These are phyloP conservation scores for Gobio gobio DNA, from an alignment of 2,113 vertebrate genomes.

Conservation along the genomic window DNA sequence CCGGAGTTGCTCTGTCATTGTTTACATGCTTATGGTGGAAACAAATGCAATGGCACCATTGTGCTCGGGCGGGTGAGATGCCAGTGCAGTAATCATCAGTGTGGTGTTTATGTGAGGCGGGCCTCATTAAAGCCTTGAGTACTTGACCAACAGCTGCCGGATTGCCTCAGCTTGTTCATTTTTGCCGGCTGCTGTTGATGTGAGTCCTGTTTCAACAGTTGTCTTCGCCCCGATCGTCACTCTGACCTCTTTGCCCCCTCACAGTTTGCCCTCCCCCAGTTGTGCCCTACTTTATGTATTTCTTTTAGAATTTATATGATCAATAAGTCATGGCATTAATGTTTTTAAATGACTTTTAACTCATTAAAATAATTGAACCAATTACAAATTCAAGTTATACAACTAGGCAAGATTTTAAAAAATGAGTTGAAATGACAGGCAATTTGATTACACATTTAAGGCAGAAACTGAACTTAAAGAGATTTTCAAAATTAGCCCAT, in stretches of 20 bases:
- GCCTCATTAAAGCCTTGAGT: conserved; percentile 25
- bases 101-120: conserved; percentile 41
- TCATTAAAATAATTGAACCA: too few species aligned
- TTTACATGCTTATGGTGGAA: conserved; percentile 38
- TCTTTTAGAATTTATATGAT: too few species aligned
- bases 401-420: too few species aligned
- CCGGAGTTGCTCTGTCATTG: conserved; percentile 32
- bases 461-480: too few species aligned
- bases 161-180: conserved; percentile 9
- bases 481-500: too few species aligned
- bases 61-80: conserved; percentile 27
- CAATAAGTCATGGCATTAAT: too few species aligned
- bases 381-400: too few species aligned
- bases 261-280: too few species aligned
- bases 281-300: not conserved
- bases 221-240: not conserved
- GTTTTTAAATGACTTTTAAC: too few species aligned
- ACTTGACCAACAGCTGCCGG: conserved; percentile 26
- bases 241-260: not conserved
- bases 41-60: conserved; percentile 44
- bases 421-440: too few species aligned
- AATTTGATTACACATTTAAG: too few species aligned
- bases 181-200: conserved; percentile 29
- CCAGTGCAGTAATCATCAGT: conserved; percentile 35
- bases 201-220: conserved; percentile 33